Conservation (phyloP, 2,797 vertebrate species). For the Melanotaenia parkinsoni region DNA sequence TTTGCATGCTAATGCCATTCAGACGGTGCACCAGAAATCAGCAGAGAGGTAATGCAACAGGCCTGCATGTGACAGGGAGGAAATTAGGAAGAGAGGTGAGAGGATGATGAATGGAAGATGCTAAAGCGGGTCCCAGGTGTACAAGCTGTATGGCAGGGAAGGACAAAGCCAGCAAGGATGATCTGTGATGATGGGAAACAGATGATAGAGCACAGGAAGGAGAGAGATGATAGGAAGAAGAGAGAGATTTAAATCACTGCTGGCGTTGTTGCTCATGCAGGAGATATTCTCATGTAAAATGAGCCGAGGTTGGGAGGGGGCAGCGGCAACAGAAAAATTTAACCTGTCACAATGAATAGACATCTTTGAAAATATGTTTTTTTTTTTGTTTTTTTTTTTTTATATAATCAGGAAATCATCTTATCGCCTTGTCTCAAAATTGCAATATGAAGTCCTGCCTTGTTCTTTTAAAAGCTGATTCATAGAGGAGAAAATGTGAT, state of each 20-base stretch:
- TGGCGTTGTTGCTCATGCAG: background rate
- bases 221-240: conserved; percentile 28
- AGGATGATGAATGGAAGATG: conserved; percentile 57
- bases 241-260: conserved; percentile 22
- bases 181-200: conserved; percentile 63
- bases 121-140: conserved; percentile 61
- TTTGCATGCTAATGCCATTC: conserved; percentile 7
- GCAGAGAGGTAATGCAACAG: conserved; percentile 11
- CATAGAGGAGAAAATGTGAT: background rate
- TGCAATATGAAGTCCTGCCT: background rate
- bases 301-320: conserved; percentile 7
- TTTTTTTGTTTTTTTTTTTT: background rate
- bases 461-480: background rate
- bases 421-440: background rate
- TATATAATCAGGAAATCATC: background rate
- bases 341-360: conserved; percentile 19
- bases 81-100: conserved; percentile 57
- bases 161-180: conserved; percentile 59
- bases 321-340: conserved; percentile 17
- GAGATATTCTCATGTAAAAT: conserved; percentile 32
- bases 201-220: conserved; percentile 41
- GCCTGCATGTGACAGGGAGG: conserved; percentile 25
- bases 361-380: background rate
- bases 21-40: conserved; percentile 20
- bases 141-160: conserved; percentile 48